Evolutionary conservation across 2,113 vertebrate genomes (phyloP).

Genomic region (Oncorhynchus gorbuscha): DNA sequence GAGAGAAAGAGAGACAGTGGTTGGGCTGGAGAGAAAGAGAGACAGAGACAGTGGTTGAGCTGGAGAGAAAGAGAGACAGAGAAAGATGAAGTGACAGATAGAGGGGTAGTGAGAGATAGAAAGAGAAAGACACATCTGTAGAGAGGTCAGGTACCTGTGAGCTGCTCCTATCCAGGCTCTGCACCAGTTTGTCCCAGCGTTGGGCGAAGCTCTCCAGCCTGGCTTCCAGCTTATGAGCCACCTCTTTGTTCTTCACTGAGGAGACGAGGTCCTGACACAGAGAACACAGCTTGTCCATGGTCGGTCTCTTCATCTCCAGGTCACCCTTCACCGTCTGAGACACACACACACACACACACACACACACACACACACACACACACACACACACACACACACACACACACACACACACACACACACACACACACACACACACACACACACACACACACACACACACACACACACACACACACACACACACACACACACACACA

Average conservation of each 20-base stretch:
- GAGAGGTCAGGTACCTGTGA: slow-evolving; percentile 73
- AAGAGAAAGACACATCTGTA: not conserved
- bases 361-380: no score
- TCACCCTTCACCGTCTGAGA: slow-evolving; percentile 86
- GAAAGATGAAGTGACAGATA: no score
- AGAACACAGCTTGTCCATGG: slow-evolving; percentile 84
- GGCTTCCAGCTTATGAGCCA: slow-evolving; percentile 86
- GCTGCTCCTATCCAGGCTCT: slow-evolving; percentile 83
- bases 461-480: not conserved
- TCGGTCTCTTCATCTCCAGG: slow-evolving; percentile 86
- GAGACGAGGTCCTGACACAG: slow-evolving; percentile 87
- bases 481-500: not conserved
- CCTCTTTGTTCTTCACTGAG: slow-evolving; percentile 85
- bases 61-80: not conserved
- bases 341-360: no score
- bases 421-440: not conserved
- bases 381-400: not conserved
- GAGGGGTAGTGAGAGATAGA: not conserved
- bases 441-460: not conserved
- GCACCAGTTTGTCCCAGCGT: slow-evolving; percentile 87
- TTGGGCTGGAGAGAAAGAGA: not conserved
- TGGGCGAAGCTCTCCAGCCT: slow-evolving; percentile 84
- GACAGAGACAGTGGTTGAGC: not conserved
- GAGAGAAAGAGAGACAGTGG: no score
- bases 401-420: not conserved